Percentiles rank a stretch among this genome's conserved stretches.
phyloP scores from a whole-genome alignment of 2,888 invertebrate species.

The Lottia scabra region DNA sequence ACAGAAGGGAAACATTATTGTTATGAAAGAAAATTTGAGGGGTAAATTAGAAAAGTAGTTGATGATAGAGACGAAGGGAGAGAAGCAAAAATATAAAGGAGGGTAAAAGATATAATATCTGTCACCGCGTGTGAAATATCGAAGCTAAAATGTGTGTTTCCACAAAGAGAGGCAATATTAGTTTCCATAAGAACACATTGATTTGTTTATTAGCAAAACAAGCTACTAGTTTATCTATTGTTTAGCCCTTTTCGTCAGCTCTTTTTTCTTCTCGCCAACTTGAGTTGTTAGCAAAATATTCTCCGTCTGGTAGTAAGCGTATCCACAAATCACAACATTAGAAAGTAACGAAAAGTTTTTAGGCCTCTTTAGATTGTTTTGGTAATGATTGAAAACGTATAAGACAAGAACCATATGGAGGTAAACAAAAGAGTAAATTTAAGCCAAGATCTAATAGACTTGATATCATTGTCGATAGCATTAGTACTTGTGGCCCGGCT shows the following conservation, averaged over 20 bases:
- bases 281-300: background rate
- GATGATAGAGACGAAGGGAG: background rate
- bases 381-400: slow-evolving; percentile 2
- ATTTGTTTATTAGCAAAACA: background rate
- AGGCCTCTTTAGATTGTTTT: background rate
- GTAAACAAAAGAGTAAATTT: background rate
- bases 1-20: slow-evolving; percentile 1
- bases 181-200: slow-evolving; percentile 7
- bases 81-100: background rate
- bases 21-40: slow-evolving; percentile 3
- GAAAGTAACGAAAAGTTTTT: background rate
- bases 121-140: slow-evolving; percentile 7
- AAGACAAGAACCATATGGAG: slow-evolving; percentile 4
- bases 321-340: background rate
- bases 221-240: slow-evolving; percentile 1
- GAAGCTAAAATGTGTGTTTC: slow-evolving; percentile 4
- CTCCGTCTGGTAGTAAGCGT: slow-evolving; percentile 1
- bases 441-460: too few species aligned
- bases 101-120: background rate
- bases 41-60: background rate
- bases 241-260: background rate
- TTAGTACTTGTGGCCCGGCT: too few species aligned
- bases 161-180: slow-evolving; percentile 4
- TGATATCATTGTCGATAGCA: too few species aligned
- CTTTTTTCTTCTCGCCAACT: background rate